Percentiles rank a stretch among this genome's conserved stretches.
phyloP scores from a whole-genome alignment of 2,888 invertebrate species.

The Plebejus melissa region DNA sequence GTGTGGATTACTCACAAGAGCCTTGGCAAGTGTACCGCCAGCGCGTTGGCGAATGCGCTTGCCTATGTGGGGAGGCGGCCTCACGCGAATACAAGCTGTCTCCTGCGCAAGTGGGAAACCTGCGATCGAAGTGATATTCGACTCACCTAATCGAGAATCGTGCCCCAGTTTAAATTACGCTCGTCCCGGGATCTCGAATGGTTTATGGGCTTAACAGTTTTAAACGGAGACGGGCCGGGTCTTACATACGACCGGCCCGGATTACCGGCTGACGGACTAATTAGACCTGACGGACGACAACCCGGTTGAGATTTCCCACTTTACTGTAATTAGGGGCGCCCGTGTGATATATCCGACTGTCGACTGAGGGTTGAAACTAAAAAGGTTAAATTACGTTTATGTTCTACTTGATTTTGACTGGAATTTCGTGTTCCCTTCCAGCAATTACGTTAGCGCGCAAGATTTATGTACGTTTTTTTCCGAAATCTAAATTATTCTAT shows the following conservation, averaged over 20 bases:
- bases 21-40: too few relatives aligned
- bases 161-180: not conserved
- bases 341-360: not conserved
- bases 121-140: not conserved
- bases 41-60: too few relatives aligned
- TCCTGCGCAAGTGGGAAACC: too few relatives aligned
- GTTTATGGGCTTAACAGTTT: conserved; percentile 1
- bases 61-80: too few relatives aligned
- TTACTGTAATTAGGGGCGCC: conserved; percentile 4
- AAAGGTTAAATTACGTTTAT: not conserved
- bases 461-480: too few relatives aligned
- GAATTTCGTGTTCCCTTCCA: too few relatives aligned
- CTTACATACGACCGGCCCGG: conserved; percentile 1
- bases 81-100: too few relatives aligned
- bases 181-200: not conserved
- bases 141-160: not conserved
- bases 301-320: not conserved
- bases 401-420: too few relatives aligned
- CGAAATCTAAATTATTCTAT: too few relatives aligned
- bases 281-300: conserved; percentile 14
- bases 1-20: too few relatives aligned
- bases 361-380: not conserved
- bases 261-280: conserved; percentile 11
- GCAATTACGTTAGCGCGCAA: too few relatives aligned
- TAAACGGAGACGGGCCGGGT: conserved; percentile 4